A percentile compares a stretch with the other conserved stretches of the same genome.
phyloP scores from a whole-genome alignment of 2,797 vertebrate species.

The Myotis findleyi region DNA sequence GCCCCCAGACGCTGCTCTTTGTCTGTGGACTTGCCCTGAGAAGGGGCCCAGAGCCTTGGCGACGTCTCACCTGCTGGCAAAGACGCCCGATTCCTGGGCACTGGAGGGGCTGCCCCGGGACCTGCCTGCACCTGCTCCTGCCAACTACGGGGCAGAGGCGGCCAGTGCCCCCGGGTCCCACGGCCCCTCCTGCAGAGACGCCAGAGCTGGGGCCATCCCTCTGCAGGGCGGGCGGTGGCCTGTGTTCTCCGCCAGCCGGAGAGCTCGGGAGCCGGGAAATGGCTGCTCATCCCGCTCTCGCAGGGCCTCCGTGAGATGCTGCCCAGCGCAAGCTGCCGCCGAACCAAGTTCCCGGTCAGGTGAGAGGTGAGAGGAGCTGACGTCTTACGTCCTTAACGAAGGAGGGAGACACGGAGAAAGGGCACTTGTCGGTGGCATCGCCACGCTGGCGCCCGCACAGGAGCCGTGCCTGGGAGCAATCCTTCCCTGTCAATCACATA shows the following conservation, averaged over 20 bases:
- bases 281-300: fast-evolving
- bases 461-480: fast-evolving
- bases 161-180: fast-evolving
- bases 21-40: not conserved
- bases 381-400: not conserved
- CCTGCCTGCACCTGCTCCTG: not conserved
- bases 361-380: fast-evolving
- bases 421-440: not conserved
- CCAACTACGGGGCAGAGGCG: not conserved
- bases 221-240: not conserved
- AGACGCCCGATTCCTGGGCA: not conserved
- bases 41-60: not conserved
- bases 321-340: not conserved
- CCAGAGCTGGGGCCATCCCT: fast-evolving
- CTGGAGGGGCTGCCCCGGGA: fast-evolving
- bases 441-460: fast-evolving
- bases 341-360: not conserved
- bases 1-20: not conserved
- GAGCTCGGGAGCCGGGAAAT: not conserved
- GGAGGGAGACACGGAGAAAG: fast-evolving
- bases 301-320: no score
- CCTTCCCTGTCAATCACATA: not conserved
- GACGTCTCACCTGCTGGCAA: not conserved
- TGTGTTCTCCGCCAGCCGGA: fast-evolving
- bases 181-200: not conserved